Conservation (phyloP, 1,140 invertebrate species). For the Aphaenogaster ashmeadi region DNA sequence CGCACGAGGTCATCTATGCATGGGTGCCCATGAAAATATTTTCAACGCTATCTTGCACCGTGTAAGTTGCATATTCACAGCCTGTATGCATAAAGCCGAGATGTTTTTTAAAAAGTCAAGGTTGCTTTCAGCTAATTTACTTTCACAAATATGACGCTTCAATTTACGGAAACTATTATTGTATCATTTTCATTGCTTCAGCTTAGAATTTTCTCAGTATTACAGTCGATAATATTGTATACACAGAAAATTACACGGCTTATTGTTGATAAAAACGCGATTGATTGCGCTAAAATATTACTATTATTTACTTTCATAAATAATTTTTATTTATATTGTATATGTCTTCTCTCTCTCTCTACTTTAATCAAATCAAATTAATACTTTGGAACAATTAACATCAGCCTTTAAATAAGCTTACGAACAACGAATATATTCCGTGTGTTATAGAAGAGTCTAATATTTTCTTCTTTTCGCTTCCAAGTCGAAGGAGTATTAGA, state of each 20-base stretch:
- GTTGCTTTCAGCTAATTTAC: constrained; percentile 28
- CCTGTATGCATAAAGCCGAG: background rate
- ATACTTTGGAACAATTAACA: background rate
- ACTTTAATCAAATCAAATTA: constrained; percentile 1
- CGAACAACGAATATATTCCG: background rate
- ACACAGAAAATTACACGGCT: background rate
- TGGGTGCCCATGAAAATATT: constrained; percentile 29
- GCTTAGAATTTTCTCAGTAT: background rate
- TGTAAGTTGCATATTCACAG: background rate
- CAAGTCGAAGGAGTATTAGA: background rate
- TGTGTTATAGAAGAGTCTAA: constrained; percentile 13
- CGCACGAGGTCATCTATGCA: constrained; percentile 28
- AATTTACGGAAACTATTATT: background rate
- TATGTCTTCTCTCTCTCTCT: background rate
- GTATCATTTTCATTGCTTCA: background rate
- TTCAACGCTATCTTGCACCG: constrained; percentile 18
- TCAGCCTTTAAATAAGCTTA: background rate
- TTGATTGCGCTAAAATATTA: background rate
- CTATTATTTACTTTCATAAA: background rate
- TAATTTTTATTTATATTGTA: background rate
- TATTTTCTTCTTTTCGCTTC: constrained; percentile 21
- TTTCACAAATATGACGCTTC: background rate
- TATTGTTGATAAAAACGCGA: background rate
- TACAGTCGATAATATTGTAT: background rate
- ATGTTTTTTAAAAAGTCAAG: background rate